Base-by-base conservation (phyloP, 2,113 vertebrate species). In the Hippocampus zosterae region DNA sequence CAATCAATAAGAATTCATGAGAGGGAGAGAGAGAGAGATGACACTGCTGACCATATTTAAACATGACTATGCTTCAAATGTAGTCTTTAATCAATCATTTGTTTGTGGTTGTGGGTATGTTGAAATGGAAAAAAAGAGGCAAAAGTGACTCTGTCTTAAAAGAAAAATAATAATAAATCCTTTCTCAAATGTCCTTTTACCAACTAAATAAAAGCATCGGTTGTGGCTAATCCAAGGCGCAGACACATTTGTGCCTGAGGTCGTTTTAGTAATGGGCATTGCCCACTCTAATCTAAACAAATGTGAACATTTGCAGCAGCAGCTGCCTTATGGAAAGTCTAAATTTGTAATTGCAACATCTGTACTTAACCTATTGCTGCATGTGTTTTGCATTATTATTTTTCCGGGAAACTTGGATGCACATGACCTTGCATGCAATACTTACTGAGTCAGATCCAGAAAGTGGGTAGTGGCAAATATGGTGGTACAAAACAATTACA, bases 281-380 rank as follows among this genome's bases (percentile, higher is more conserved):
- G 81, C 76, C 78, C 75, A 78, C 77, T 86, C 50, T 79, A 75
- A 85, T 84, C 73, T 82, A 86, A 91, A 89, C 84, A 87, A 82
- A 87, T 68, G 81, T 85, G 87, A 88, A 72, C 60, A 1, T 81
- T 86, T 82, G 78, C 77, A 88, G 79, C 74, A 81, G 79, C 41
- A 48, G 76, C 80, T 85, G 72, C 73, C 75, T 81, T 82, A 81
- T 81, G 85, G 79, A 88, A 90, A 90, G 88, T 88, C 77, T 46
- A 82, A 78, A 86, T 87, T 85, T 88, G 83, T 86, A 86, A 90
- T 89, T 88, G 79, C 78, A 84, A 79, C 84, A 85, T 87, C 76
- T 83, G 81, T 74, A 67, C 75, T 76, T 70, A 83, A 85, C 84
- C 78, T 85, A 80, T 85, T 74, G 79, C 61, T 70, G 55, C 73